Evolutionary conservation across 2,113 vertebrate species (phyloP).

Genomic region (Microcebus lehilahytsara): DNA sequence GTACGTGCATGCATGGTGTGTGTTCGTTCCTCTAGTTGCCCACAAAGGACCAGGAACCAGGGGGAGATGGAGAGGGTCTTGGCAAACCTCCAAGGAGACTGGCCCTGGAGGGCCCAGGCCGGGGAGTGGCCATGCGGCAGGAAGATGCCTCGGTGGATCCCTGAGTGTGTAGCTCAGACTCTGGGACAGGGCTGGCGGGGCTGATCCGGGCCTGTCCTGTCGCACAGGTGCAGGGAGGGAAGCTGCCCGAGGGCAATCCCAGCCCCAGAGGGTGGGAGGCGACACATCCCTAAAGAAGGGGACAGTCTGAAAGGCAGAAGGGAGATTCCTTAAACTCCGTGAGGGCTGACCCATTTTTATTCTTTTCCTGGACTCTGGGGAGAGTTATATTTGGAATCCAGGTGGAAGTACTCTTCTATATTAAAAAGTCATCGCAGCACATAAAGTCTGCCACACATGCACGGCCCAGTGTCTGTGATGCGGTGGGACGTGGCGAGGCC

Average conservation of each 20-base stretch:
- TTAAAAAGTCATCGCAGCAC: background rate
- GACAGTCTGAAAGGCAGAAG: background rate
- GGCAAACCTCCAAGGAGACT: background rate
- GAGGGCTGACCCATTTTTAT: rapidly evolving
- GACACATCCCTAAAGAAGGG: rapidly evolving
- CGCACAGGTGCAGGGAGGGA: rapidly evolving
- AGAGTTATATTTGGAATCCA: no score
- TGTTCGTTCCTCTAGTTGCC: background rate
- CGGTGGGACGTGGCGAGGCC: background rate
- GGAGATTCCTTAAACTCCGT: rapidly evolving
- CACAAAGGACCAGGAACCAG: background rate
- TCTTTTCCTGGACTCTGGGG: background rate
- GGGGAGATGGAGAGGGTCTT: background rate
- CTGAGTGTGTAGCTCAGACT: background rate
- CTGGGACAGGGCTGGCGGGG: rapidly evolving
- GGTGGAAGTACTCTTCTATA: no score
- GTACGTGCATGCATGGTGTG: background rate
- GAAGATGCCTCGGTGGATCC: rapidly evolving
- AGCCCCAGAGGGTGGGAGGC: background rate
- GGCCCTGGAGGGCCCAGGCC: no score
- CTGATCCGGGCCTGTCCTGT: rapidly evolving
- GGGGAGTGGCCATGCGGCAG: background rate
- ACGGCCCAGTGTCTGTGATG: rapidly evolving
- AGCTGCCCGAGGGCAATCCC: rapidly evolving
- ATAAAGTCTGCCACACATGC: rapidly evolving